Evolutionary conservation across 1,140 invertebrate species (phyloP), one percentile per base, ranked within the genome.

Genomic region (Trigoniulus corallinus): DNA sequence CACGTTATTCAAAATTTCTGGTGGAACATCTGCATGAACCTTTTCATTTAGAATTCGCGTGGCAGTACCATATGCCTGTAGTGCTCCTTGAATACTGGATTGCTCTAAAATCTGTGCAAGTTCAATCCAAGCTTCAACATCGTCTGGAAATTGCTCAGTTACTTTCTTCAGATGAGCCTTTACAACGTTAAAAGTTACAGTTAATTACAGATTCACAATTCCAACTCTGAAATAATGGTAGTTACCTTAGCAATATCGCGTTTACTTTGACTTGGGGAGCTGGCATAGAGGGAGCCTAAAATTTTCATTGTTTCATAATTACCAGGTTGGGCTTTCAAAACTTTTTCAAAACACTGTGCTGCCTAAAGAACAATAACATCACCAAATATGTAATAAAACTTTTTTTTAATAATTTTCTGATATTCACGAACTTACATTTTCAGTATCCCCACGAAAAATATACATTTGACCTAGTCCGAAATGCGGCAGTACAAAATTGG

Each of bases 261-360:
- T 69, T 95, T 95, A 0, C 84, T 83, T 64, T 84, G 86, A 51
- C 81, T 95, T 53, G 70, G 76, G 0, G 88, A 92, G 61, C 83
- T 88, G 0, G 92, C 92, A 66, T 98, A 99, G 0, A 99, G 69
- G 0, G 93, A 96, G 0, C 94, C 95, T 1, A 98, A 72, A 56
- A 98, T 98, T 67, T 98, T 98, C 89, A 98, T 95, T 3, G 95
- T 97, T 69, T 99, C 96, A 64, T 97, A 97, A 68, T 98, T 98
- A 2, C 88, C 88, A 0, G 94, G 91, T 63, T 96, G 88, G 0
- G 80, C 84, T 74, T 98, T 98, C 2, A 99, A 68, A 3, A 99
- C 93, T 72, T 95, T 97, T 68, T 99, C 95, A 68, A 99, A 98
- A 66, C 93, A 96, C 62, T 92, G 85, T 1, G 93, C 88, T 1